phyloP scores from a whole-genome alignment of 1,140 invertebrate genomes.

The Rhopalosiphum padi region DNA sequence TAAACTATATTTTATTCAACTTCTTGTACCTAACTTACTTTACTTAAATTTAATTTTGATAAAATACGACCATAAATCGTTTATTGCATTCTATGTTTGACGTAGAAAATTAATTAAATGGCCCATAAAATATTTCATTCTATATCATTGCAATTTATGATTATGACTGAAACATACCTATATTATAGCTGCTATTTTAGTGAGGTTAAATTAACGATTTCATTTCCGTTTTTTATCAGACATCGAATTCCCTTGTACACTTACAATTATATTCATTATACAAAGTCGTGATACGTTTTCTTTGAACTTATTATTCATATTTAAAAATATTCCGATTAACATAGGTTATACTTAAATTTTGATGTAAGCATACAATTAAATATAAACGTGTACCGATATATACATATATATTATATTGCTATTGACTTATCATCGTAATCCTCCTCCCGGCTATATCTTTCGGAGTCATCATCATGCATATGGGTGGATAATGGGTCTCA shows the following conservation, averaged over 20 bases:
- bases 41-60: neutral
- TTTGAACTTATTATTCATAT: constrained; percentile 26
- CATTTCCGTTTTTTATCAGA: neutral
- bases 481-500: constrained; percentile 36
- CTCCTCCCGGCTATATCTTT: constrained; percentile 31
- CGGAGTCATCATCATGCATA: constrained; percentile 34
- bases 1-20: constrained; percentile 9
- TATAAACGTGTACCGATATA: neutral
- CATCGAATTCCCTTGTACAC: neutral
- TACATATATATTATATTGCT: neutral
- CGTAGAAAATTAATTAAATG: neutral
- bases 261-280: neutral
- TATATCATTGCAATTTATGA: neutral
- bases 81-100: neutral
- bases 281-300: constrained; percentile 1
- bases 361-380: constrained; percentile 9
- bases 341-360: constrained; percentile 19
- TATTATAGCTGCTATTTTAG: neutral
- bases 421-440: constrained; percentile 44
- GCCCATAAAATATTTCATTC: neutral
- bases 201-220: neutral
- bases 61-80: neutral
- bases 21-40: constrained; percentile 10
- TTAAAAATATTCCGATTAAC: constrained; percentile 34
- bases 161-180: neutral